These are phyloP conservation scores for Troides aeacus DNA, from an alignment of 2,888 invertebrate genomes.

Conservation along the genomic window DNA sequence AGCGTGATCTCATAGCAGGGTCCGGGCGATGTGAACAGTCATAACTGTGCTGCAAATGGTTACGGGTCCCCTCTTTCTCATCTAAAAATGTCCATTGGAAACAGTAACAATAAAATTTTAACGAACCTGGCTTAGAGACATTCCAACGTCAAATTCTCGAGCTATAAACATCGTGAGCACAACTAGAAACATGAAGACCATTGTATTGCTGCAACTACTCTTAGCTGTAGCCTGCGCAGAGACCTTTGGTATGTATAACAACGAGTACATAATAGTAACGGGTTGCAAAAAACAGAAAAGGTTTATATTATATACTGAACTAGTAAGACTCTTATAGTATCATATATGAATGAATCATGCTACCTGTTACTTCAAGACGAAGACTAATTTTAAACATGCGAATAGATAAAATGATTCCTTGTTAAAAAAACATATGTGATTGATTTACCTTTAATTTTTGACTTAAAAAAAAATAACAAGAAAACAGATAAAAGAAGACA, in stretches of 20 bases:
- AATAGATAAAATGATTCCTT: too few species aligned
- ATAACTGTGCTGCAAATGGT: neutral
- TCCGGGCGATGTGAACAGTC: slow-evolving; percentile 11
- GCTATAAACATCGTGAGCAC: neutral
- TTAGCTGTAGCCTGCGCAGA: neutral
- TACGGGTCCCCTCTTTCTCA: neutral
- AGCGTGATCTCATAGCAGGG: slow-evolving; percentile 42
- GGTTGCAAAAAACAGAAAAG: too few species aligned
- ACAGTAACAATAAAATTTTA: neutral
- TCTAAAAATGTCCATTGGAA: neutral
- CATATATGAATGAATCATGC: too few species aligned
- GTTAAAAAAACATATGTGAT: too few species aligned
- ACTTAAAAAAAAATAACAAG: too few species aligned
- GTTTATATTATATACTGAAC: too few species aligned
- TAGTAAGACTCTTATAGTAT: too few species aligned
- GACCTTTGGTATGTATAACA: neutral
- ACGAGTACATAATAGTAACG: too few species aligned
- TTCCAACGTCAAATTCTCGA: neutral
- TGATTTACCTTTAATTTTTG: too few species aligned
- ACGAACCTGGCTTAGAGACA: neutral
- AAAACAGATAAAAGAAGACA: too few species aligned
- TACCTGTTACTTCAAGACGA: too few species aligned
- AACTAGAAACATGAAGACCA: neutral
- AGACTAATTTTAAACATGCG: too few species aligned
- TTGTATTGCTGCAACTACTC: neutral